Evolutionary conservation across 2,113 vertebrate species (phyloP).

Genomic region (Leuciscus idus): DNA sequence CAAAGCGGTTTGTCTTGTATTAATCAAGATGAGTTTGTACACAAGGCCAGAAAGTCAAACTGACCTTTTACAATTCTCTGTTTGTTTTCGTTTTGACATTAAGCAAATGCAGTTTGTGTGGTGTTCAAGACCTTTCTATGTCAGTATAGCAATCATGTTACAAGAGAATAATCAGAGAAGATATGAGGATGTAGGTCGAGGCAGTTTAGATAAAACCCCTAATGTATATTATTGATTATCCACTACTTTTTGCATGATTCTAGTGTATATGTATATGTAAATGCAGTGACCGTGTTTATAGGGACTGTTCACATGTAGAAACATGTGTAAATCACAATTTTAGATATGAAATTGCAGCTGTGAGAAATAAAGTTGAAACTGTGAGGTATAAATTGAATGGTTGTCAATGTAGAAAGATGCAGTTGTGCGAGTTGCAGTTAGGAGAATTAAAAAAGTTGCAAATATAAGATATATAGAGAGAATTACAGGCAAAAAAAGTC

Average conservation of each 20-base stretch:
- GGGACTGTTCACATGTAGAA: neutral
- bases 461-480: no score
- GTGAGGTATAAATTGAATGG: neutral
- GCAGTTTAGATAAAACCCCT: neutral
- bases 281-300: neutral
- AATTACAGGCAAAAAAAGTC: no score
- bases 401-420: no score
- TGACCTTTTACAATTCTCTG: constrained; percentile 42
- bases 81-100: constrained; percentile 19
- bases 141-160: neutral
- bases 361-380: neutral
- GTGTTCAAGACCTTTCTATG: constrained; percentile 11
- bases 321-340: neutral
- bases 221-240: no score
- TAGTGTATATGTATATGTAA: neutral
- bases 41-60: constrained; percentile 22
- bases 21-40: constrained; percentile 6
- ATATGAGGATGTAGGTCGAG: neutral
- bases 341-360: neutral
- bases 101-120: constrained; percentile 26
- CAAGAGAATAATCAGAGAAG: constrained; percentile 2
- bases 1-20: neutral
- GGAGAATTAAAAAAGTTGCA: no score
- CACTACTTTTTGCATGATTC: neutral
- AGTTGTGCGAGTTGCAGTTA: no score